Evolutionary conservation across 2,888 invertebrate species (phyloP).

Genomic region (Pyrgus malvae): DNA sequence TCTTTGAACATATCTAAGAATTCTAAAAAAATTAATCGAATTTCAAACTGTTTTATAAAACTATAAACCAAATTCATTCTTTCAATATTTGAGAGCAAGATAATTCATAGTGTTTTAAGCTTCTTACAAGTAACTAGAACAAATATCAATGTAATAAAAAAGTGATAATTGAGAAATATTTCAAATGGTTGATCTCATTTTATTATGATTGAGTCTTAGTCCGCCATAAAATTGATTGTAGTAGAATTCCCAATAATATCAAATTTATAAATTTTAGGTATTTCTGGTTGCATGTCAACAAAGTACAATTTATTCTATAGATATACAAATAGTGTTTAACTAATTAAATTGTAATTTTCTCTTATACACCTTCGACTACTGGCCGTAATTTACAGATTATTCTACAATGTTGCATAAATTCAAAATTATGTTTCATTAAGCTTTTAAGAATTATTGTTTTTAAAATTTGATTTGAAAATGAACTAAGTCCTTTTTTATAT

Average conservation of each 20-base stretch:
- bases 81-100: no score
- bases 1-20: conserved; percentile 19
- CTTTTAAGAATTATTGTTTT: no score
- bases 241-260: neutral
- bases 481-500: no score
- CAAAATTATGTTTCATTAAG: neutral
- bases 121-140: no score
- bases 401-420: neutral
- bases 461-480: no score
- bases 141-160: no score
- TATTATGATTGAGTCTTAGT: no score
- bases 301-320: conserved; percentile 16
- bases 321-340: conserved; percentile 7
- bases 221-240: no score
- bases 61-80: no score
- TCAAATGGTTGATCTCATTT: no score
- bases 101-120: no score
- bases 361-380: conserved; percentile 4
- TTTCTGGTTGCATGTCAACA: conserved; percentile 5
- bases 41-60: neutral
- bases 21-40: conserved; percentile 3
- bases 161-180: no score
- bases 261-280: neutral
- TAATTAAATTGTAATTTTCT: conserved; percentile 4
- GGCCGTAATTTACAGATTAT: neutral